These are phyloP conservation scores for Trichomycterus rosablanca DNA, from an alignment of 2,113 vertebrate genomes.

Conservation along the genomic window DNA sequence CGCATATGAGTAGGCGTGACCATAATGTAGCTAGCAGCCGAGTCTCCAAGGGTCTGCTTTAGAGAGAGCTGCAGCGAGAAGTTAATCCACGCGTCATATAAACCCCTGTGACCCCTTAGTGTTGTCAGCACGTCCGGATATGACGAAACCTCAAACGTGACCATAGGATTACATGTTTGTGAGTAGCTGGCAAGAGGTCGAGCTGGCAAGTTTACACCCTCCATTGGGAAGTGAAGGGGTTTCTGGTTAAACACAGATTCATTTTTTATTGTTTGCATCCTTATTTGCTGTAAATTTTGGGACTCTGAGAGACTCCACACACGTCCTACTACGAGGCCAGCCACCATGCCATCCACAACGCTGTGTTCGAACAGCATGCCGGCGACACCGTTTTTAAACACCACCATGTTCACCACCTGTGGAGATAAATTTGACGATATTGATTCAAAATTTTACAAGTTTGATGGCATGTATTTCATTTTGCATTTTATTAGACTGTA, in stretches of 20 bases:
- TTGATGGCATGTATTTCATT: no score
- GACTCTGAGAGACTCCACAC: conserved; percentile 67
- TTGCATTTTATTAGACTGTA: no score
- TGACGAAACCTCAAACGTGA: conserved; percentile 66
- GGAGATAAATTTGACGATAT: background rate
- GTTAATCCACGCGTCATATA: conserved; percentile 73
- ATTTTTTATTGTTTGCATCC: conserved; percentile 32
- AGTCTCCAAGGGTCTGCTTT: conserved; percentile 61
- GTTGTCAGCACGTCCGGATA: conserved; percentile 69
- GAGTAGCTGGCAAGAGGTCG: conserved; percentile 24
- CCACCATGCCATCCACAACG: conserved; percentile 73
- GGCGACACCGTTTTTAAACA: conserved; percentile 65
- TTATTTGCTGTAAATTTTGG: conserved; percentile 40
- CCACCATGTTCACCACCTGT: conserved; percentile 71
- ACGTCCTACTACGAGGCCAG: conserved; percentile 59
- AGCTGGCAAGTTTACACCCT: conserved; percentile 24
- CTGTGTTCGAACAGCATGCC: conserved; percentile 73
- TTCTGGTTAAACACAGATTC: conserved; percentile 38
- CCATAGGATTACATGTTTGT: conserved; percentile 51
- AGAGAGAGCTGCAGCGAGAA: conserved; percentile 72
- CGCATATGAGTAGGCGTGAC: conserved; percentile 75
- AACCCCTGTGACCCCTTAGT: conserved; percentile 62
- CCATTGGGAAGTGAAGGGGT: conserved; percentile 53
- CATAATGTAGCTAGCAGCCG: conserved; percentile 57
- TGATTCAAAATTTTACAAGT: no score